These are phyloP conservation scores for Atherinosoma microstoma DNA, from an alignment of 2,797 vertebrate species.

Conservation along the genomic window DNA sequence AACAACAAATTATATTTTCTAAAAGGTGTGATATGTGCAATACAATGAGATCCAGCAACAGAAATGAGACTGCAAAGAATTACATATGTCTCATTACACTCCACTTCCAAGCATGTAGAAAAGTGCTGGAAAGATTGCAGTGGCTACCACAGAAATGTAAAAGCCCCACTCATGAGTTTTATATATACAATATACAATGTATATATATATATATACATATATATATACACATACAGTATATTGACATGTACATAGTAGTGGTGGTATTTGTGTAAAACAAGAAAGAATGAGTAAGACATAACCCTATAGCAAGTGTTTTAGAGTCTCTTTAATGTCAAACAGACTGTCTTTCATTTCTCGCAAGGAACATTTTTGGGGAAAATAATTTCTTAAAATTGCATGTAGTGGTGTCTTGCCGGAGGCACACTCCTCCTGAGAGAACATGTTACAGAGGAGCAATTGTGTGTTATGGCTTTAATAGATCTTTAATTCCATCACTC, in stretches of 20 bases:
- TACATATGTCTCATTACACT: not conserved
- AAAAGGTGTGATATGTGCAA: not conserved
- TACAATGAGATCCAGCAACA: not conserved
- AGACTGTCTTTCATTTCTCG: constrained; percentile 13
- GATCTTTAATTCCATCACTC: constrained; percentile 63
- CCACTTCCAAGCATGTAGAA: not conserved
- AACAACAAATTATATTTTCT: not conserved
- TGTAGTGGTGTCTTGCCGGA: constrained; percentile 54
- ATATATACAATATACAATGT: too few species aligned
- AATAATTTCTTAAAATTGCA: constrained; percentile 50
- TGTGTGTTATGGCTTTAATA: constrained; percentile 58
- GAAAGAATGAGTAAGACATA: not conserved
- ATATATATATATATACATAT: too few species aligned
- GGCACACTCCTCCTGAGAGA: constrained; percentile 40
- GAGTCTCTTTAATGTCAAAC: not conserved
- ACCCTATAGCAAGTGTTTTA: not conserved
- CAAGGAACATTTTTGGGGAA: constrained; percentile 26
- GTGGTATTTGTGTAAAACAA: not conserved
- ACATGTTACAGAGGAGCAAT: constrained; percentile 47
- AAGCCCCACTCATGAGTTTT: too few species aligned
- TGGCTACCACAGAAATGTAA: too few species aligned
- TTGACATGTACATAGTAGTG: too few species aligned
- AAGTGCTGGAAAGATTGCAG: not conserved
- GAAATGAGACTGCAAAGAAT: too few species aligned
- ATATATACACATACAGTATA: too few species aligned